These are phyloP conservation scores for Drosophila nigritarsus DNA, from an alignment of 2,888 invertebrate genomes.

Conservation along the genomic window DNA sequence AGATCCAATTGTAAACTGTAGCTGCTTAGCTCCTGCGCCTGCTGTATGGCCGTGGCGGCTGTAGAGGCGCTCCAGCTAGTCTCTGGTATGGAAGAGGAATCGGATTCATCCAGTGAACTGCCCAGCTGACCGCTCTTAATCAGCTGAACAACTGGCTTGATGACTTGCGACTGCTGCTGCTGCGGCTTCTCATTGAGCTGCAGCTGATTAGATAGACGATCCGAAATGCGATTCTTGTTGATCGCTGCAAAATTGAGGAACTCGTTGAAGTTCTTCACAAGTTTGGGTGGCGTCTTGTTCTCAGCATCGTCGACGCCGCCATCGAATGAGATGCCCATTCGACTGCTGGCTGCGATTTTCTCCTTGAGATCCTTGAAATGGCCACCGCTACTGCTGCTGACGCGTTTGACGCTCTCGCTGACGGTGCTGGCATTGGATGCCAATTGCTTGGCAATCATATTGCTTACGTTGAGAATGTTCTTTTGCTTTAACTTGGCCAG, in stretches of 20 bases:
- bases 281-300: conserved; percentile 83
- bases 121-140: conserved; percentile 83
- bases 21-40: conserved; percentile 76
- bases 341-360: conserved; percentile 85
- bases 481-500: conserved; percentile 78
- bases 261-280: conserved; percentile 93
- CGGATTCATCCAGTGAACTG: conserved; percentile 85
- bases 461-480: conserved; percentile 82
- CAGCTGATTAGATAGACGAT: conserved; percentile 77
- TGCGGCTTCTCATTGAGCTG: conserved; percentile 41
- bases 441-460: conserved; percentile 83
- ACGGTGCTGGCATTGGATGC: conserved; percentile 74
- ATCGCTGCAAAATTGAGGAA: conserved; percentile 91
- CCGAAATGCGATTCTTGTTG: conserved; percentile 87
- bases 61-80: conserved; percentile 83
- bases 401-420: conserved; percentile 74
- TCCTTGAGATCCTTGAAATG: conserved; percentile 87
- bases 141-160: conserved; percentile 85
- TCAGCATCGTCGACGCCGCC: conserved; percentile 39
- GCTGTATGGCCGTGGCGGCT: conserved; percentile 82
- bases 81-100: conserved; percentile 84
- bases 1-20: conserved; percentile 80
- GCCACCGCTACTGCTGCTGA: conserved; percentile 84
- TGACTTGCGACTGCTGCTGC: conserved; percentile 33
- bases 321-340: conserved; percentile 82